A percentile compares a stretch with the other conserved stretches of the same genome.
These are phyloP conservation scores for Adineta ricciae DNA, from an alignment of 2,888 invertebrate species.

Conservation along the genomic window DNA sequence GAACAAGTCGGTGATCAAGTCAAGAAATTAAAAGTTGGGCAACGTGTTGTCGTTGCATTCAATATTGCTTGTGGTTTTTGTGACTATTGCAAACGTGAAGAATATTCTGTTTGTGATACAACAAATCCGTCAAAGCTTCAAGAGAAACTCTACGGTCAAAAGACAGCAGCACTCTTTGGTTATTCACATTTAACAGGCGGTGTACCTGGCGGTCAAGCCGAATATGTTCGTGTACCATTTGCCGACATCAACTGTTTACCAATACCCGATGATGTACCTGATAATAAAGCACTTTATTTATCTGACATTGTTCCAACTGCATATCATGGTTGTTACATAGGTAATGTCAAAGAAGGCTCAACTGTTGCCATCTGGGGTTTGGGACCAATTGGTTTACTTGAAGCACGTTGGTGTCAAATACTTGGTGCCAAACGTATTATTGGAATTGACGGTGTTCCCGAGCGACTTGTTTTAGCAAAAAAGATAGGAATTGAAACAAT, in stretches of 20 bases:
- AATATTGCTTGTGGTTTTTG: background rate
- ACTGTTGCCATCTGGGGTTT: background rate
- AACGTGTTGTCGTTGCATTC: background rate
- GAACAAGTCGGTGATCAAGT: background rate
- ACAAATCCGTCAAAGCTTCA: background rate
- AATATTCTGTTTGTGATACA: background rate
- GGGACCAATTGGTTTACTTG: background rate
- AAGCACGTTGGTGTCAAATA: background rate
- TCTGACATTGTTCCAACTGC: background rate
- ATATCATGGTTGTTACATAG: background rate
- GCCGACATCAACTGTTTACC: background rate
- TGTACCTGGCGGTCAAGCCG: background rate
- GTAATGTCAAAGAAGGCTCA: background rate
- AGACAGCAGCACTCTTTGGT: background rate
- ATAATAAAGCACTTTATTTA: background rate
- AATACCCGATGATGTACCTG: background rate
- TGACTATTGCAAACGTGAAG: background rate
- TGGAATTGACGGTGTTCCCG: background rate
- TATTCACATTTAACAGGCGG: background rate
- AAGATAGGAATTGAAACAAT: background rate
- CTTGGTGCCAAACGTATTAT: background rate
- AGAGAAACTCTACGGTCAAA: background rate
- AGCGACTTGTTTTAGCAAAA: background rate
- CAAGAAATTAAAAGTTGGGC: background rate
- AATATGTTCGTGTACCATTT: background rate